Evolutionary conservation across 30 jellyfish, hydroid and myxozoan species (phyloP).

Genomic region (Aurelia sp.): DNA sequence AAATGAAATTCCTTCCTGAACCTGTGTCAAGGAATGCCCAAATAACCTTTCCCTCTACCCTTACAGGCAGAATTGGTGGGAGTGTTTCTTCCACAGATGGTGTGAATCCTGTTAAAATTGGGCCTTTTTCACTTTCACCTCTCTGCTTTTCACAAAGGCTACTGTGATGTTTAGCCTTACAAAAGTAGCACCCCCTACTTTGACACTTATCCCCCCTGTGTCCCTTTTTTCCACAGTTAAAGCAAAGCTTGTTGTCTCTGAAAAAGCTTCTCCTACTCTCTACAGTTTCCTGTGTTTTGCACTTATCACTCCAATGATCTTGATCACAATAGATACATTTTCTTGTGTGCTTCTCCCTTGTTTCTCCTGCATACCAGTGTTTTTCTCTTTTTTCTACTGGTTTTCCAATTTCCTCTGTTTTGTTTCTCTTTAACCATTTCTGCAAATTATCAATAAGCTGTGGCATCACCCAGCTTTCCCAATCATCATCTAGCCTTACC

Average conservation of each 20-base stretch:
- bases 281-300: conserved; percentile 15
- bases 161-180: conserved; percentile 8
- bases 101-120: too few species aligned
- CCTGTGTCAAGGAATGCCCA: neutral
- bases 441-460: conserved; percentile 8
- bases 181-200: too few species aligned
- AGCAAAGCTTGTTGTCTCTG: neutral
- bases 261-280: too few species aligned
- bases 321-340: conserved; percentile 18
- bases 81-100: too few species aligned
- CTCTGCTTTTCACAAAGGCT: conserved; percentile 41
- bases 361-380: conserved; percentile 20
- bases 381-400: conserved; percentile 37
- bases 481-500: neutral
- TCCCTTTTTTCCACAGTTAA: conserved; percentile 17
- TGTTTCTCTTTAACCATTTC: conserved; percentile 19
- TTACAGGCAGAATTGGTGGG: conserved; percentile 10
- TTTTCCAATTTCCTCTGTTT: conserved; percentile 26
- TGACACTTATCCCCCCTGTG: conserved; percentile 27
- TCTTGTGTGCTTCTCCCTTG: conserved; percentile 15
- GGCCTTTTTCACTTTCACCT: neutral
- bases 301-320: conserved; percentile 26
- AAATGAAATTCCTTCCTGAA: conserved; percentile 43
- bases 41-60: conserved; percentile 2
- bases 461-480: conserved; percentile 36